phyloP scores from a whole-genome alignment of 2,113 vertebrate genomes.

The Anguilla rostrata region DNA sequence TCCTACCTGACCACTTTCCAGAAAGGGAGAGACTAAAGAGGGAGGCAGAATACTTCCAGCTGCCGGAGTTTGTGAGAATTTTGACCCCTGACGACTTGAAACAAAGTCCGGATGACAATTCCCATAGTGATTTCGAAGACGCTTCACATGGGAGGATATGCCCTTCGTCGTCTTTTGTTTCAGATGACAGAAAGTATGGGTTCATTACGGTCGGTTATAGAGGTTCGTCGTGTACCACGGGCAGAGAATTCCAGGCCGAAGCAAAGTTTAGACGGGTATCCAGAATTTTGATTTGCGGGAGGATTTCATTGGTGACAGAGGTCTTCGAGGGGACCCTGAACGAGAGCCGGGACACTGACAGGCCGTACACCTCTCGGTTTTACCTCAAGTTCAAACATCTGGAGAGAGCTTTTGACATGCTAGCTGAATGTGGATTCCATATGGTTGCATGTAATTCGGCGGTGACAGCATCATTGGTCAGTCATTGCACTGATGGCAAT shows the following conservation, averaged over 20 bases:
- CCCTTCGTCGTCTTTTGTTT: slow-evolving; percentile 77
- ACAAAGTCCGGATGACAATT: slow-evolving; percentile 82
- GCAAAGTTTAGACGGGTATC: slow-evolving; percentile 87
- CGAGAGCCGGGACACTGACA: slow-evolving; percentile 89
- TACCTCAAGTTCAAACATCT: slow-evolving; percentile 93
- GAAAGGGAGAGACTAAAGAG: slow-evolving; percentile 90
- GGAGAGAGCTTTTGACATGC: slow-evolving; percentile 97
- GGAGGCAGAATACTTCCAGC: slow-evolving; percentile 95
- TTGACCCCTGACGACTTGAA: slow-evolving; percentile 82
- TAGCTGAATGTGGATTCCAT: slow-evolving; percentile 96
- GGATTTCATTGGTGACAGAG: slow-evolving; percentile 92
- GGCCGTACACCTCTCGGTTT: slow-evolving; percentile 92
- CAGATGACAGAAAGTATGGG: slow-evolving; percentile 82
- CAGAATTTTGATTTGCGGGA: slow-evolving; percentile 92
- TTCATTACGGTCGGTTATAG: slow-evolving; percentile 91
- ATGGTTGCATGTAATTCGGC: slow-evolving; percentile 96
- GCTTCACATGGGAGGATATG: slow-evolving; percentile 86
- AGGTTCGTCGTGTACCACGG: slow-evolving; percentile 79
- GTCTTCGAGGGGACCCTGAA: slow-evolving; percentile 95
- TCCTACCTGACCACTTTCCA: slow-evolving; percentile 96
- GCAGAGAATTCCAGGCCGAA: slow-evolving; percentile 83
- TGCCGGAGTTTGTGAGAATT: slow-evolving; percentile 89
- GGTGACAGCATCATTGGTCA: slow-evolving; percentile 84
- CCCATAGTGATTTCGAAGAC: slow-evolving; percentile 88
- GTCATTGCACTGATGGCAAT: slow-evolving; percentile 88